Percentiles rank a stretch among this genome's conserved stretches.
These are phyloP conservation scores for Phrixothrix hirtus DNA, from an alignment of 2,888 invertebrate genomes.

Conservation along the genomic window DNA sequence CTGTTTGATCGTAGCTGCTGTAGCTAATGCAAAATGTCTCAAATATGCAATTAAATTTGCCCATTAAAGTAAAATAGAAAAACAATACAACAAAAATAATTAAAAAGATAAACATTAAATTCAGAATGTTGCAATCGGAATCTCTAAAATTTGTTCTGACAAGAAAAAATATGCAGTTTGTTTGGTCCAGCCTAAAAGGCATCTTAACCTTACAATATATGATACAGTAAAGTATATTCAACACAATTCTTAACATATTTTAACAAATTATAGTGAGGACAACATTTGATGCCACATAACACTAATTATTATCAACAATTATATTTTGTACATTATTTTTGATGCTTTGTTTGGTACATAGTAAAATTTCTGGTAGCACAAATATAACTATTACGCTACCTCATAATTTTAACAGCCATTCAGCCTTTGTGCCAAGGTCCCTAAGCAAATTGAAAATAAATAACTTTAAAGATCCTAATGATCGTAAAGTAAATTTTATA, in stretches of 20 bases:
- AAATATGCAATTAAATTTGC: too few relatives aligned
- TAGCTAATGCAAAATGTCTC: too few relatives aligned
- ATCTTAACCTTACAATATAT: constrained; percentile 4
- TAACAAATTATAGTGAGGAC: neutral
- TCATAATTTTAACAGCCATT: neutral
- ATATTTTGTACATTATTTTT: constrained; percentile 18
- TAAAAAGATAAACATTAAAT: too few relatives aligned
- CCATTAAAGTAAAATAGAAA: too few relatives aligned
- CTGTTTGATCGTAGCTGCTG: too few relatives aligned
- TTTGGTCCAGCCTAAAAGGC: constrained; percentile 20
- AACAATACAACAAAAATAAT: too few relatives aligned
- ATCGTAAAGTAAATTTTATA: too few relatives aligned
- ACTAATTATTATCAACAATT: constrained; percentile 19
- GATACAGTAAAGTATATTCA: constrained; percentile 1
- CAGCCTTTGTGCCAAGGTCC: neutral
- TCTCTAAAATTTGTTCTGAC: too few relatives aligned
- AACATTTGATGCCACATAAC: constrained; percentile 15
- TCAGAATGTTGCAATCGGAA: too few relatives aligned
- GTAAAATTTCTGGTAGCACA: too few relatives aligned
- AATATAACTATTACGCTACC: too few relatives aligned
- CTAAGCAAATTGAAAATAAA: neutral
- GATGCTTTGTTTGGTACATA: constrained; percentile 1
- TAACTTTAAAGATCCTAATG: neutral
- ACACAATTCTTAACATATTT: neutral
- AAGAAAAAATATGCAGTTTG: too few relatives aligned